These are phyloP conservation scores for Tragelaphus imberbis DNA, from an alignment of 2,113 vertebrate genomes.

Conservation along the genomic window DNA sequence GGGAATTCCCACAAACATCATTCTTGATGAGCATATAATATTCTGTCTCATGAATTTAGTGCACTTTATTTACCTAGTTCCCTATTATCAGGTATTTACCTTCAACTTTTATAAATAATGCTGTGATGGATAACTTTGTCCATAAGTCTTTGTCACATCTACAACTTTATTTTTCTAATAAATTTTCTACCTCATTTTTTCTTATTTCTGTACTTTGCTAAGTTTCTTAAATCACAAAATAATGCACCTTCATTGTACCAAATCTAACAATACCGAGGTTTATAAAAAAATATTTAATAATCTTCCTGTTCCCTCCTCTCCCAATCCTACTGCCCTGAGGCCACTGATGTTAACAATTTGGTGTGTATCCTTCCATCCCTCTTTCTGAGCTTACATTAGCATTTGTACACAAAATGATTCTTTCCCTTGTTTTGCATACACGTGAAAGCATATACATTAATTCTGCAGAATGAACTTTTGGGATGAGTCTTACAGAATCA, in stretches of 20 bases:
- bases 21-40: slow-evolving; percentile 37
- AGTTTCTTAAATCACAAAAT: slow-evolving; percentile 41
- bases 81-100: slow-evolving; percentile 28
- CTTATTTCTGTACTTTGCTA: slow-evolving; percentile 29
- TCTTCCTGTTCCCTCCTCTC: neutral
- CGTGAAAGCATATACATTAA: slow-evolving; percentile 31
- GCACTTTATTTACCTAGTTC: slow-evolving; percentile 7
- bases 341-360: slow-evolving; percentile 32
- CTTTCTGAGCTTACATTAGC: slow-evolving; percentile 35
- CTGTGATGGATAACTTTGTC: slow-evolving; percentile 26
- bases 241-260: slow-evolving; percentile 20
- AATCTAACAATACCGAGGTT: slow-evolving; percentile 22
- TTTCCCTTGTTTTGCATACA: slow-evolving; percentile 53
- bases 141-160: slow-evolving; percentile 6
- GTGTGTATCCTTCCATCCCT: neutral
- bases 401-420: slow-evolving; percentile 39
- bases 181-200: slow-evolving; percentile 34
- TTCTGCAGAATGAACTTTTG: slow-evolving; percentile 36
- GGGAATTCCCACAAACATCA: neutral
- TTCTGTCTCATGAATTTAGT: neutral
- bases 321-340: neutral
- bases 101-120: slow-evolving; percentile 11
- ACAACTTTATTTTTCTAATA: slow-evolving; percentile 32
- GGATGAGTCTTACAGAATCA: slow-evolving; percentile 32
- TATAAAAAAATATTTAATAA: slow-evolving; percentile 57